Evolutionary conservation across 2,888 invertebrate genomes (phyloP).

Genomic region (Orthonevra nobilis): DNA sequence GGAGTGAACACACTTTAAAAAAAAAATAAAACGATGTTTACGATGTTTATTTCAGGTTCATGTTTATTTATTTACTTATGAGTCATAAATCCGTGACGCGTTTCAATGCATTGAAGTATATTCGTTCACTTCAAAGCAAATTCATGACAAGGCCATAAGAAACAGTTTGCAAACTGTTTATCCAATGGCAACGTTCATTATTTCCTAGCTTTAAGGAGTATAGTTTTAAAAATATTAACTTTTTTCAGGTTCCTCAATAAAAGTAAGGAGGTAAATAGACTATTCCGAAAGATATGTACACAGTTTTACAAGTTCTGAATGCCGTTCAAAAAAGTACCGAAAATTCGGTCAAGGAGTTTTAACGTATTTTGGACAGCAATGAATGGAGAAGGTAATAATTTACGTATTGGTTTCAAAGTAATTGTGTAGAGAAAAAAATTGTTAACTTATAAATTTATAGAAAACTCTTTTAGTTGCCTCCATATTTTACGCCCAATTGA

Average conservation of each 20-base stretch:
- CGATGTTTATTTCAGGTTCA: too few relatives aligned
- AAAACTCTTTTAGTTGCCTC: constrained; percentile 4
- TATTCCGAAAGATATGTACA: constrained; percentile 6
- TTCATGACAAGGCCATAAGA: constrained; percentile 4
- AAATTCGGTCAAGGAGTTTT: constrained; percentile 4
- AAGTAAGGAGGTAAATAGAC: constrained; percentile 1
- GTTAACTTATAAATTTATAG: constrained; percentile 1
- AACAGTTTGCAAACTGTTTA: constrained; percentile 4
- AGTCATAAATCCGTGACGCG: not conserved
- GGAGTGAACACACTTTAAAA: too few relatives aligned
- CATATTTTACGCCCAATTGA: constrained; percentile 1
- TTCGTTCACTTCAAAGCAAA: not conserved
- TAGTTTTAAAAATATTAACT: not conserved
- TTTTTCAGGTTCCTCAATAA: constrained; percentile 4
- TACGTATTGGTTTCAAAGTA: not conserved
- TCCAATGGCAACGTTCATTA: constrained; percentile 9
- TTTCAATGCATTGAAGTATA: not conserved
- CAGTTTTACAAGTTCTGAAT: not conserved
- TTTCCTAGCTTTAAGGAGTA: constrained; percentile 16
- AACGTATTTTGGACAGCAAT: constrained; percentile 1
- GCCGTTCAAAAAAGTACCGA: not conserved
- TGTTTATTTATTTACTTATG: too few relatives aligned
- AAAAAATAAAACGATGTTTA: too few relatives aligned
- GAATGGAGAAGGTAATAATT: not conserved
- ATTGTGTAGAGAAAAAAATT: not conserved